Conservation (phyloP, 2,113 vertebrate genomes). For the Lucifuga dentata region DNA sequence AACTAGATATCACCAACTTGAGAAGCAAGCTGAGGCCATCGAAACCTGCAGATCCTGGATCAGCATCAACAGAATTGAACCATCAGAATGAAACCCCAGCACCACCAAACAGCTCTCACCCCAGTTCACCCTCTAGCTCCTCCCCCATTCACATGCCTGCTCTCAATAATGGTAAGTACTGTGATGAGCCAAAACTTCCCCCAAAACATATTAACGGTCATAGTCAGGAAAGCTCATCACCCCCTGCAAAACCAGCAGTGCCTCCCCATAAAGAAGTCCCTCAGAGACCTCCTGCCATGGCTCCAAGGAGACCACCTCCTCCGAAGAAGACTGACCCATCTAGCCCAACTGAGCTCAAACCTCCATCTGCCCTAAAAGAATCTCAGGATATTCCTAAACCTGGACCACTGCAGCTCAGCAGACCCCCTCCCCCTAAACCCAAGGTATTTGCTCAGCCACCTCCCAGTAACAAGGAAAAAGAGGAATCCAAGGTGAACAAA, state of each 20-base stretch:
- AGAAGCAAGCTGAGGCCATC: conserved; percentile 94
- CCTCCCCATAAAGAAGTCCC: conserved; percentile 78
- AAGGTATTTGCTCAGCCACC: conserved; percentile 79
- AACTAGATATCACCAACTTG: conserved; percentile 92
- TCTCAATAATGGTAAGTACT: conserved; percentile 64
- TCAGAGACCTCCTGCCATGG: conserved; percentile 86
- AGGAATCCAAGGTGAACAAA: conserved; percentile 87
- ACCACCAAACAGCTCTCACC: conserved; percentile 23
- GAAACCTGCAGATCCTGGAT: conserved; percentile 84
- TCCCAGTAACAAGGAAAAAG: conserved; percentile 77
- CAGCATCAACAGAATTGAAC: conserved; percentile 45
- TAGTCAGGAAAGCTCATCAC: conserved; percentile 62
- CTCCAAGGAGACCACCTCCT: conserved; percentile 92
- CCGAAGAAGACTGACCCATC: conserved; percentile 87
- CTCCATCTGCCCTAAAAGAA: conserved; percentile 73
- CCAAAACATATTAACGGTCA: conserved; percentile 85
- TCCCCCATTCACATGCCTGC: conserved; percentile 50
- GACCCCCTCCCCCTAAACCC: conserved; percentile 93
- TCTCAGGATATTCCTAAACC: conserved; percentile 74
- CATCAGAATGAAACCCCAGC: conserved; percentile 38
- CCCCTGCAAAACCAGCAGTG: conserved; percentile 66
- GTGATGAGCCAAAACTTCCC: conserved; percentile 76
- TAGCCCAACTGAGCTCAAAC: conserved; percentile 80
- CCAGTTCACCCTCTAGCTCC: conserved; percentile 29
- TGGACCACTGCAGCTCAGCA: conserved; percentile 66